Conservation (phyloP, 1,140 invertebrate species). For the Daktulosphaira vitifoliae region DNA sequence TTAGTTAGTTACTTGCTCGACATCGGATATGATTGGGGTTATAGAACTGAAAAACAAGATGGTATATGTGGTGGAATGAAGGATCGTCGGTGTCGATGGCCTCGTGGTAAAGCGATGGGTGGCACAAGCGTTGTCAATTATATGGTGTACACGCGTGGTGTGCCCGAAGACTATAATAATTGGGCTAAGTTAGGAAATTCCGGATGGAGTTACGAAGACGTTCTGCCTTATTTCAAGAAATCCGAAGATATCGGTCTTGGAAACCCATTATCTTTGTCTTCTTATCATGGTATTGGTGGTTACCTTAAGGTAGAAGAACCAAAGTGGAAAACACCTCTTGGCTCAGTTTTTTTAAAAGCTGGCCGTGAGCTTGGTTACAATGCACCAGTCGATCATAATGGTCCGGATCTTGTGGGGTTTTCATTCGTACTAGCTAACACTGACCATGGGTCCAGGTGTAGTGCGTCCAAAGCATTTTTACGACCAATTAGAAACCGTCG, state of each 20-base stretch:
- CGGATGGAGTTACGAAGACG: constrained; percentile 48
- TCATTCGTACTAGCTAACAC: constrained; percentile 55
- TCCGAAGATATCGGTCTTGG: constrained; percentile 42
- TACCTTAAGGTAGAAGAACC: constrained; percentile 59
- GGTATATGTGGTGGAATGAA: constrained; percentile 56
- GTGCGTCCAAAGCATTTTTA: constrained; percentile 55
- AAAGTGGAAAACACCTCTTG: constrained; percentile 53
- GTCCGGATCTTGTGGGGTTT: constrained; percentile 56
- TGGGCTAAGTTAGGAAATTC: constrained; percentile 67
- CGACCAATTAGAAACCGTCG: constrained; percentile 47
- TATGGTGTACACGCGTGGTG: constrained; percentile 67
- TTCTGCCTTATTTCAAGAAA: constrained; percentile 49
- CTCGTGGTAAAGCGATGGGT: constrained; percentile 59
- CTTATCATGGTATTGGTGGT: constrained; percentile 49
- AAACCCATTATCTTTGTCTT: not conserved
- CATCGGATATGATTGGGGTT: constrained; percentile 68
- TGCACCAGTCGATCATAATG: constrained; percentile 50
- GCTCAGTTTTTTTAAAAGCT: constrained; percentile 47
- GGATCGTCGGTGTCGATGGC: constrained; percentile 59
- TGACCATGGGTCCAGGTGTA: constrained; percentile 53
- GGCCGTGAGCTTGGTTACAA: constrained; percentile 49
- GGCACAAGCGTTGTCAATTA: constrained; percentile 74
- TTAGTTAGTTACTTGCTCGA: constrained; percentile 59
- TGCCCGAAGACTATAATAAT: constrained; percentile 58
- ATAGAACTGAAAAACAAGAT: constrained; percentile 59